Conservation (phyloP, 2,797 vertebrate species). For the Prunella strophiata region DNA sequence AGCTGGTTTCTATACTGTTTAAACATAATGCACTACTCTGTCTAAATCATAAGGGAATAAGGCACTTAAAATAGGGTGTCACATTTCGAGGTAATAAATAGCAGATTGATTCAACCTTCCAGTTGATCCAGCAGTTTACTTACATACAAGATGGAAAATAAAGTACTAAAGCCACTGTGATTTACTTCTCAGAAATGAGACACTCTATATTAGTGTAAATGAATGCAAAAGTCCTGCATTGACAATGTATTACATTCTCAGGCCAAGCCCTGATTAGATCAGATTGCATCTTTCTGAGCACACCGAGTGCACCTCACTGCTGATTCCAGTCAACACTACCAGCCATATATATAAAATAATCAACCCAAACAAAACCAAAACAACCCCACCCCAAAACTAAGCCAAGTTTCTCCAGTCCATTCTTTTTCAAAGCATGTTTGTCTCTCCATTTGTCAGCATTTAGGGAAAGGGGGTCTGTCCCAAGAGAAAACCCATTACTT, state of each 20-base stretch:
- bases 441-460: neutral
- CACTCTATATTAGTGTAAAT: constrained; percentile 86
- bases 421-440: neutral
- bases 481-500: neutral
- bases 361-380: neutral
- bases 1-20: constrained; percentile 79
- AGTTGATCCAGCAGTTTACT: constrained; percentile 89
- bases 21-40: constrained; percentile 81
- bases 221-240: constrained; percentile 77
- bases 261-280: constrained; percentile 68
- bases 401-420: neutral
- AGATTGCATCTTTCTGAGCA: constrained; percentile 60
- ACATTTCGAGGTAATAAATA: constrained; percentile 99
- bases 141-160: constrained; percentile 90
- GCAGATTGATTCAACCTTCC: constrained; percentile 98
- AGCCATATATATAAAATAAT: no score
- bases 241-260: constrained; percentile 85
- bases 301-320: neutral
- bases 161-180: constrained; percentile 86
- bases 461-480: neutral
- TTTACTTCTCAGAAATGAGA: constrained; percentile 90
- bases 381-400: neutral
- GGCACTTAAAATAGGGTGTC: constrained; percentile 94
- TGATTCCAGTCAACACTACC: neutral
- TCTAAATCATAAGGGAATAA: constrained; percentile 90